Base-by-base conservation (phyloP, 1,140 invertebrate species). In the Chymomyza costata region DNA sequence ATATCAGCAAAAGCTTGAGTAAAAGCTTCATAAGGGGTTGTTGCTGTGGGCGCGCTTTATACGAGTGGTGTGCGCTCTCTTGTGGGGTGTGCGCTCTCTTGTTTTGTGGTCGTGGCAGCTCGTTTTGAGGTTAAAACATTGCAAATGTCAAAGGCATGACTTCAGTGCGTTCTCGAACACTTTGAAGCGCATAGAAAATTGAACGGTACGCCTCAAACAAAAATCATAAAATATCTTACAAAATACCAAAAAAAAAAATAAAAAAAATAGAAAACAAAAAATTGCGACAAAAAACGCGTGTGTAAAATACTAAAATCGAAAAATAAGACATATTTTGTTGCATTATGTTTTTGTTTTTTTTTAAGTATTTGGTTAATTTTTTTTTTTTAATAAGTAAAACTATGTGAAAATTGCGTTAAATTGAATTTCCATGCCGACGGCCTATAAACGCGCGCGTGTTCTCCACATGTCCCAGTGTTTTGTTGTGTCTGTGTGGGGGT, bases 401-500 rank as follows among this genome's bases (percentile, higher is more conserved):
- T 18, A 15, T 54, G 30, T 30, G n/a, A 48, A 44, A 51, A 38
- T 53, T 50, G 40, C 41, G 38, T 10, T 38, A 41, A 63, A 58
- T 73, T 48, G 6, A 53, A 63, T 67, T 62, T 71, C 38, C 45
- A 51, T 48, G 15, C 41, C 19, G 15, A 38, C 65, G 37, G 51
- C 59, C 58, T 37, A 57, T 56, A 73, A 70, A 59, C 68, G 68
- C 68, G 68, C 68, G 68, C 68, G 68, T 71, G 68, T 63, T 73
- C 25, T n/a, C 46, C 35, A 1, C 1, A 7, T 31, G 18, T 25
- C n/a, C n/a, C n/a, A n/a, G 16, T 47, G 17, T 25, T n/a, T n/a
- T n/a, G n/a, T n/a, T n/a, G 11, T 47, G 16, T 15, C 14, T 19
- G 7, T 32, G 50, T 37, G 3, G n/a, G 60, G 35, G 52, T 54